Conservation (phyloP, 2,113 vertebrate genomes). For the Sminthopsis crassicaudata region DNA sequence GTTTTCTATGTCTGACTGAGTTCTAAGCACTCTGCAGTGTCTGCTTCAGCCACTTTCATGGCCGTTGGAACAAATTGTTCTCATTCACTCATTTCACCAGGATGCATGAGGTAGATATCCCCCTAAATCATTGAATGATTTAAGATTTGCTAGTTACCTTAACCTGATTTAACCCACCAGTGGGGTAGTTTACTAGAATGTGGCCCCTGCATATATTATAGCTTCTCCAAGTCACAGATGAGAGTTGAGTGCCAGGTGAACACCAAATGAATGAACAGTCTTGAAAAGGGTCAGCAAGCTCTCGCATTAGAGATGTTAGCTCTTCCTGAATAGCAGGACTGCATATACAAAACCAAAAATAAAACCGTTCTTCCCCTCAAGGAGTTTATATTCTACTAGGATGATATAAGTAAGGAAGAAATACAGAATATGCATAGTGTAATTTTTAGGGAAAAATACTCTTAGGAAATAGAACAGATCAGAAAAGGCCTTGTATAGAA, state of each 20-base stretch:
- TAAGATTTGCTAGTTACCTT: not conserved
- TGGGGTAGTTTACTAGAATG: too few relatives aligned
- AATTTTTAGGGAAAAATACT: not conserved
- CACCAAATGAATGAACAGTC: too few relatives aligned
- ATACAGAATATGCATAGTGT: not conserved
- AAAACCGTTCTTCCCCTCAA: not conserved
- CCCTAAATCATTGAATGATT: not conserved
- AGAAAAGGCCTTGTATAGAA: not conserved
- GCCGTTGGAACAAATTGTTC: not conserved
- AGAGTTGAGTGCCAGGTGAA: too few relatives aligned
- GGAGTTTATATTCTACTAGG: not conserved
- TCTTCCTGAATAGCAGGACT: too few relatives aligned
- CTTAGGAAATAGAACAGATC: not conserved
- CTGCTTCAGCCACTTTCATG: not conserved
- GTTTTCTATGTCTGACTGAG: not conserved
- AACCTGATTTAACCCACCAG: not conserved
- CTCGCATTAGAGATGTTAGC: too few relatives aligned
- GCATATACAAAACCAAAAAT: not conserved
- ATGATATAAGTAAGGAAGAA: not conserved
- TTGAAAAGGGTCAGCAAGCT: too few relatives aligned
- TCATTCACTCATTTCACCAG: not conserved
- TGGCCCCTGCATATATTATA: too few relatives aligned
- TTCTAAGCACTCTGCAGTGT: not conserved
- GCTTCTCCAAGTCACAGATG: too few relatives aligned
- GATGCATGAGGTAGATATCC: not conserved